Conservation (phyloP, 2,113 vertebrate species). For the Trichomycterus rosablanca region DNA sequence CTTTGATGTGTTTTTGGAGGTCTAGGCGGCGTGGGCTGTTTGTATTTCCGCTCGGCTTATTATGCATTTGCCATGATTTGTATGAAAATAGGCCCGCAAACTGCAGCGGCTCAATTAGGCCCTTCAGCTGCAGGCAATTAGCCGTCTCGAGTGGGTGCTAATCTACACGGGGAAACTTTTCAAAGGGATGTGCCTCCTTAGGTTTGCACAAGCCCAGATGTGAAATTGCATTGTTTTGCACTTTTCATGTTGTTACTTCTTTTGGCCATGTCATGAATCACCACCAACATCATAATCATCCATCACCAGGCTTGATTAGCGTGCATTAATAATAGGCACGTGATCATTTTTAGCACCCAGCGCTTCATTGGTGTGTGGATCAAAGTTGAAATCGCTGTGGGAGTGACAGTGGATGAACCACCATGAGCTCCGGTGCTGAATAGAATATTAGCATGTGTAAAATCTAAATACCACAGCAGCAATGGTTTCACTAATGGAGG, state of each 20-base stretch:
- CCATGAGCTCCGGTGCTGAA: neutral
- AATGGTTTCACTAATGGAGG: neutral
- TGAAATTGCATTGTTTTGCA: slow-evolving; percentile 62
- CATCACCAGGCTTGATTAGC: slow-evolving; percentile 41
- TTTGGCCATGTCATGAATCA: slow-evolving; percentile 46
- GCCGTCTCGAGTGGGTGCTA: slow-evolving; percentile 70
- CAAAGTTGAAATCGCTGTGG: slow-evolving; percentile 4
- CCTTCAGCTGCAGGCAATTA: slow-evolving; percentile 79
- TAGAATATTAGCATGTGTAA: neutral
- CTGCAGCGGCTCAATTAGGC: slow-evolving; percentile 74
- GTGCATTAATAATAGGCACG: slow-evolving; percentile 38
- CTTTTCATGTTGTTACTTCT: slow-evolving; percentile 52
- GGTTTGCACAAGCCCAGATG: slow-evolving; percentile 59
- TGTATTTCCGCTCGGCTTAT: slow-evolving; percentile 44
- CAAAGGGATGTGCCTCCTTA: slow-evolving; percentile 61
- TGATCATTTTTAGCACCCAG: slow-evolving; percentile 27
- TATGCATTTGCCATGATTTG: slow-evolving; percentile 68
- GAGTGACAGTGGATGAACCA: neutral
- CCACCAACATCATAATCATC: slow-evolving; percentile 38
- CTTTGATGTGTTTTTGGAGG: slow-evolving; percentile 39
- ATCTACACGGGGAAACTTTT: slow-evolving; percentile 67
- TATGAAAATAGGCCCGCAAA: slow-evolving; percentile 70
- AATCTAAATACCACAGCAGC: neutral
- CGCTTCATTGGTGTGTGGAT: slow-evolving; percentile 17
- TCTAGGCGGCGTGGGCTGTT: slow-evolving; percentile 32